Conservation (phyloP, 2,888 invertebrate species). For the Lissonota sp. region DNA sequence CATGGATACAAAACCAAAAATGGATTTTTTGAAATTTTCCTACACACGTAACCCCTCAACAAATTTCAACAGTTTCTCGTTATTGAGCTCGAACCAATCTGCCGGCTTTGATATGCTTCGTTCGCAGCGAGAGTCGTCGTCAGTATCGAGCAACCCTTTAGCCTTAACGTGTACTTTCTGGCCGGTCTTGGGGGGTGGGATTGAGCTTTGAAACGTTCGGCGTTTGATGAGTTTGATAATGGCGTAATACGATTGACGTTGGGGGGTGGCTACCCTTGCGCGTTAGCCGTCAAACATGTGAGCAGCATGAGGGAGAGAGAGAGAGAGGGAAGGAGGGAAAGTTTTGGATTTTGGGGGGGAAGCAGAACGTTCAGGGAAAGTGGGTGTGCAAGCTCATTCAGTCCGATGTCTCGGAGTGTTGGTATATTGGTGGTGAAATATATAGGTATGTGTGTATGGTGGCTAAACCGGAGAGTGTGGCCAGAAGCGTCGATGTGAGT, state of each 20-base stretch:
- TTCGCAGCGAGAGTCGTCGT: not conserved
- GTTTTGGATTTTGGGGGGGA: conserved; percentile 30
- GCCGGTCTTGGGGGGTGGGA: conserved; percentile 13
- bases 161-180: not conserved
- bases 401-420: conserved; percentile 28
- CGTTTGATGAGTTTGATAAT: conserved; percentile 78
- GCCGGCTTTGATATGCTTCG: not conserved
- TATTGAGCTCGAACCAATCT: not conserved
- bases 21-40: too few relatives aligned
- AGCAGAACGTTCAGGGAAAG: conserved; percentile 39
- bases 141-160: not conserved
- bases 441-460: not conserved
- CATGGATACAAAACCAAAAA: too few relatives aligned
- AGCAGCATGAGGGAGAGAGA: conserved; percentile 17
- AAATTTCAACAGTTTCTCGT: too few relatives aligned
- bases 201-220: conserved; percentile 74
- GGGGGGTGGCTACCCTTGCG: conserved; percentile 14
- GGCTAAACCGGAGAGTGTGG: conserved; percentile 37
- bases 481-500: conserved; percentile 45
- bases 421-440: not conserved
- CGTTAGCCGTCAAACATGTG: conserved; percentile 50
- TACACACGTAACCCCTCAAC: not conserved
- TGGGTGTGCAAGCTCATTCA: conserved; percentile 10
- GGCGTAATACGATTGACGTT: conserved; percentile 72
- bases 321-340: conserved; percentile 28